Evolutionary conservation across 2,888 invertebrate species (phyloP).

Genomic region (Agrochola lota): DNA sequence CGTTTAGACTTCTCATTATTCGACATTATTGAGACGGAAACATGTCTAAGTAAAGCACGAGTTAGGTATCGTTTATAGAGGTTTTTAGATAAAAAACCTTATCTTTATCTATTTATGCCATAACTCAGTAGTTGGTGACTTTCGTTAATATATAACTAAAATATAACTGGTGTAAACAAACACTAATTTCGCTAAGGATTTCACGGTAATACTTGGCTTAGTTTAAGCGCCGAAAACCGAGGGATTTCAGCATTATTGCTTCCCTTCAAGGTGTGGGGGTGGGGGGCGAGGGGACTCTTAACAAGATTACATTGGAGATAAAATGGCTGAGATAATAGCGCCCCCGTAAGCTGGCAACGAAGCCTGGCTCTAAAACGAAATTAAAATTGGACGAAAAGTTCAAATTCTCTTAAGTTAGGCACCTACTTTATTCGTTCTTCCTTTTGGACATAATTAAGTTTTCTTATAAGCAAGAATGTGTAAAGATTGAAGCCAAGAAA

Average conservation of each 20-base stretch:
- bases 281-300: conserved; percentile 83
- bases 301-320: conserved; percentile 90
- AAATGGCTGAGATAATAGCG: conserved; percentile 88
- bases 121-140: background rate
- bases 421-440: background rate
- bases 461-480: background rate
- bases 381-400: conserved; percentile 82
- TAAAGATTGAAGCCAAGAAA: background rate
- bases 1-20: background rate
- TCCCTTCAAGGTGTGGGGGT: conserved; percentile 70
- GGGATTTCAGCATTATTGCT: conserved; percentile 88
- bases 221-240: conserved; percentile 87
- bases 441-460: background rate
- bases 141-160: conserved; percentile 2
- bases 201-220: conserved; percentile 84
- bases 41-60: background rate
- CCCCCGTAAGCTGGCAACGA: conserved; percentile 81
- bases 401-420: conserved; percentile 38
- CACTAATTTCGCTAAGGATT: conserved; percentile 82
- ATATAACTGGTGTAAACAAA: conserved; percentile 64
- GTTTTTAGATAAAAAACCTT: background rate
- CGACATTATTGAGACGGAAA: background rate
- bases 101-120: background rate
- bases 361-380: conserved; percentile 84
- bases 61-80: background rate